Evolutionary conservation across 2,113 vertebrate genomes (phyloP).

Genomic region (Dascyllus trimaculatus): DNA sequence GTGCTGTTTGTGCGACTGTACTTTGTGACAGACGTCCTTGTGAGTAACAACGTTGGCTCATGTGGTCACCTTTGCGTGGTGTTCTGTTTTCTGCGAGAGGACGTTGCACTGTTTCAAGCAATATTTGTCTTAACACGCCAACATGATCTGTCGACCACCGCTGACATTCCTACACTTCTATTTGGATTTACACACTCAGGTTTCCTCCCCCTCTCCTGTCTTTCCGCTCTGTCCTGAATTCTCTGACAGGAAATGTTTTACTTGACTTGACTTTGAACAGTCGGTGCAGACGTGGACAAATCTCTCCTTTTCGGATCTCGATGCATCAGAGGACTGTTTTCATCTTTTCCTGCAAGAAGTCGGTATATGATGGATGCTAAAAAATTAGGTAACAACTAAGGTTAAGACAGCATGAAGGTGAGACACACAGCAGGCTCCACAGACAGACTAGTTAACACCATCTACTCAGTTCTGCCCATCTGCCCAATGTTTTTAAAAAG

Average conservation of each 20-base stretch:
- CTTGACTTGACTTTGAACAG: constrained; percentile 45
- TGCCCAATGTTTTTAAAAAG: constrained; percentile 18
- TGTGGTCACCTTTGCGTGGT: constrained; percentile 27
- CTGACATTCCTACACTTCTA: constrained; percentile 52
- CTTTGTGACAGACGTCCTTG: constrained; percentile 13
- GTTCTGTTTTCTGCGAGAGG: neutral
- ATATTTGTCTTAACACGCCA: constrained; percentile 55
- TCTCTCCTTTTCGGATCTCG: constrained; percentile 2
- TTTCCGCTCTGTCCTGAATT: constrained; percentile 25
- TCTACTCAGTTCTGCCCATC: constrained; percentile 12
- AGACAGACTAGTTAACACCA: constrained; percentile 39
- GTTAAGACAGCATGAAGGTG: constrained; percentile 34
- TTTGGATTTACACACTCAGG: constrained; percentile 32
- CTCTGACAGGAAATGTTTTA: constrained; percentile 54
- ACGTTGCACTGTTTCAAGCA: constrained; percentile 23
- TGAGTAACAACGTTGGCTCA: neutral
- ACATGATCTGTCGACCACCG: constrained; percentile 42
- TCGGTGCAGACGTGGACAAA: constrained; percentile 26
- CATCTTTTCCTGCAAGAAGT: neutral
- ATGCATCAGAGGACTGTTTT: neutral
- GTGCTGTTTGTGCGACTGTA: constrained; percentile 25
- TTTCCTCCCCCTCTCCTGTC: constrained; percentile 25
- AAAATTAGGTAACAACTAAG: constrained; percentile 21
- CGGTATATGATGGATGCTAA: constrained; percentile 13
- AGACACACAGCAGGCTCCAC: constrained; percentile 14